Base-by-base conservation (phyloP, 2,113 vertebrate species). In the Scomber japonicus region DNA sequence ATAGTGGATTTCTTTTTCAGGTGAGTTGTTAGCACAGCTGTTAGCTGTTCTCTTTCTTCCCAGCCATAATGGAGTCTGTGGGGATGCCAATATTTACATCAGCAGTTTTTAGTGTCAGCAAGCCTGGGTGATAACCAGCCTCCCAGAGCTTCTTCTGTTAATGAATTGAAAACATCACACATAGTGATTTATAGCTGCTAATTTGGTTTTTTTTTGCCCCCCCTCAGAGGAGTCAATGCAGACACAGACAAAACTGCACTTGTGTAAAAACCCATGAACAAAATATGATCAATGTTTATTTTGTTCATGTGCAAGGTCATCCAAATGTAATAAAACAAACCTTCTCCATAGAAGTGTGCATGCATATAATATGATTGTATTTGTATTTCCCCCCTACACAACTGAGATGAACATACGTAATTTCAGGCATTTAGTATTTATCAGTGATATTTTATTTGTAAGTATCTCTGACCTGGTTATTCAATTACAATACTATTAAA, bases 131-230 rank as follows among this genome's bases (percentile, higher is more conserved):
- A 73, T 31, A 49, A 40, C 35, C 24, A 30, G 46, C 62, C 44
- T 72, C 73, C 62, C 53, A 19, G 5, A 11, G 69, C 56, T 46
- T 61, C 55, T 3, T 11, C 3, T 82, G 62, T 54, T 63, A 70
- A 87, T 73, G 51, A 85, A 75, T 4, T 59, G 35, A 81, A 64
- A 1, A 10, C 62, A 72, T 64, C 50, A 27, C 30, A 53, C 53
- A 56, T 12, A 9, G n/a, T 81, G 85, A 87, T 87, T 82, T 67
- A 77, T 77, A 56, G 50, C 50, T 59, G 76, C 19, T 46, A n/a
- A 61, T 49, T 27, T 27, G 24, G 2, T 27, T 27, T 27, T 27
- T 61, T 76, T 81, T 45, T 71, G 49, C 24, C 55, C 51, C 49
- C 40, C 56, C 56, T 69, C 54, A 4, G 76, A 61, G 65, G 21